These are phyloP conservation scores for Anolis sagrei DNA, from an alignment of 2,113 vertebrate species.

Conservation along the genomic window DNA sequence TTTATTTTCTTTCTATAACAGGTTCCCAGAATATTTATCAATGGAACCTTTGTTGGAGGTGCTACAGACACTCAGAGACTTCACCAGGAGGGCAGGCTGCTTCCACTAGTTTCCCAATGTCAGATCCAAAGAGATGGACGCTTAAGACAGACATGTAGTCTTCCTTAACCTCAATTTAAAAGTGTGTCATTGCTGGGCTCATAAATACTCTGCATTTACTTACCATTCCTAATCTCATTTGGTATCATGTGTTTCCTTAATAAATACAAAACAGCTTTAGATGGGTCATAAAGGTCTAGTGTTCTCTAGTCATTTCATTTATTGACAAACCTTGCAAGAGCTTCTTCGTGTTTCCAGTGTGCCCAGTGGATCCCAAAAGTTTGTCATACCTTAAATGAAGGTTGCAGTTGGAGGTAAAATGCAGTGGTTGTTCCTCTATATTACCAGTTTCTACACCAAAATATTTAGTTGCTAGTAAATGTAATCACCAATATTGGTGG, in stretches of 20 bases:
- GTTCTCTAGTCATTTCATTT: no score
- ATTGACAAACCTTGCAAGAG: no score
- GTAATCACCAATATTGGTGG: not conserved
- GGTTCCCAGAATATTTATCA: slow-evolving; percentile 96
- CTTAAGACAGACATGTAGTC: slow-evolving; percentile 18
- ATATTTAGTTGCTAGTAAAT: not conserved
- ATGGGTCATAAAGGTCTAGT: not conserved
- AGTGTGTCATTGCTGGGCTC: not conserved
- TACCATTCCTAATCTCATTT: not conserved
- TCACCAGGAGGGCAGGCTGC: slow-evolving; percentile 88
- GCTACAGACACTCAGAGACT: slow-evolving; percentile 88
- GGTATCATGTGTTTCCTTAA: not conserved
- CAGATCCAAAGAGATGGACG: slow-evolving; percentile 57
- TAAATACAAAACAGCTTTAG: not conserved
- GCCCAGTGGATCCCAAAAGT: no score
- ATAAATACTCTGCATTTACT: not conserved
- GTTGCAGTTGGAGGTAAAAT: not conserved
- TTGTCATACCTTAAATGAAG: not conserved
- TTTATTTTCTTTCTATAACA: slow-evolving; percentile 61
- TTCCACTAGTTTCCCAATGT: slow-evolving; percentile 87
- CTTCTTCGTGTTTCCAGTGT: no score
- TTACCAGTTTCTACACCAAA: not conserved
- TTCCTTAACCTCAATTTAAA: not conserved
- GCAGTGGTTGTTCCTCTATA: not conserved
- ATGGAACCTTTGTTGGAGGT: slow-evolving; percentile 91